Conservation (phyloP, 2,888 invertebrate genomes). For the Eumerus sabulonum region DNA sequence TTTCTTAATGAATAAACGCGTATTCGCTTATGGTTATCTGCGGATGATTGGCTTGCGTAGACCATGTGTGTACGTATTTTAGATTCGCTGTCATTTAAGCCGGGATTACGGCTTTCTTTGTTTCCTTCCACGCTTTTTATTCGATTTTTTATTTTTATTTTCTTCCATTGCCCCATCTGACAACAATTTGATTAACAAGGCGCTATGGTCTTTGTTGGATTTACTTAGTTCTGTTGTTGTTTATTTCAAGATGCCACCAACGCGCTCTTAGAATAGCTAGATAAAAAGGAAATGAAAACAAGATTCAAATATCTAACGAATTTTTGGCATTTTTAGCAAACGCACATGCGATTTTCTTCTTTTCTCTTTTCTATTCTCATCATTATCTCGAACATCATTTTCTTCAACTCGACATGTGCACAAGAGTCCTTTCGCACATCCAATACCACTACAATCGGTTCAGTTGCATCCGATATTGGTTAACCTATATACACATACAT, state of each 20-base stretch:
- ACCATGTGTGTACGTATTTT: slow-evolving; percentile 9
- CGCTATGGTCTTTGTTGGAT: too few relatives aligned
- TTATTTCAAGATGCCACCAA: too few relatives aligned
- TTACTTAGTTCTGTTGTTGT: too few relatives aligned
- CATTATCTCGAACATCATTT: too few relatives aligned
- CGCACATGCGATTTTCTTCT: slow-evolving; percentile 56
- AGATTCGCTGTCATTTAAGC: slow-evolving; percentile 12
- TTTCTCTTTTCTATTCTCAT: neutral
- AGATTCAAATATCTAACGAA: slow-evolving; percentile 6
- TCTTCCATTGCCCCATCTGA: too few relatives aligned
- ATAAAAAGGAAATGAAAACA: neutral
- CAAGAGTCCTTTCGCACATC: slow-evolving; percentile 18
- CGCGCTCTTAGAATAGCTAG: neutral
- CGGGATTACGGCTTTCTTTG: slow-evolving; percentile 12
- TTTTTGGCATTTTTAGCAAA: slow-evolving; percentile 40
- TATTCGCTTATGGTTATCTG: slow-evolving; percentile 6
- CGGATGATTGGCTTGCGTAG: slow-evolving; percentile 4
- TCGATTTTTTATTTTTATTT: neutral
- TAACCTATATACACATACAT: slow-evolving; percentile 28
- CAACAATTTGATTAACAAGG: too few relatives aligned
- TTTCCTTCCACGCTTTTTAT: slow-evolving; percentile 1
- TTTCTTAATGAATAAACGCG: slow-evolving; percentile 31
- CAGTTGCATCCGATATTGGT: neutral
- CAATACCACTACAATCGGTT: neutral
- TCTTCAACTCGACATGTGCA: slow-evolving; percentile 31